Percentiles rank a stretch among this genome's conserved stretches.
Evolutionary conservation across 2,113 vertebrate genomes (phyloP).

Genomic region (Panthera leo): DNA sequence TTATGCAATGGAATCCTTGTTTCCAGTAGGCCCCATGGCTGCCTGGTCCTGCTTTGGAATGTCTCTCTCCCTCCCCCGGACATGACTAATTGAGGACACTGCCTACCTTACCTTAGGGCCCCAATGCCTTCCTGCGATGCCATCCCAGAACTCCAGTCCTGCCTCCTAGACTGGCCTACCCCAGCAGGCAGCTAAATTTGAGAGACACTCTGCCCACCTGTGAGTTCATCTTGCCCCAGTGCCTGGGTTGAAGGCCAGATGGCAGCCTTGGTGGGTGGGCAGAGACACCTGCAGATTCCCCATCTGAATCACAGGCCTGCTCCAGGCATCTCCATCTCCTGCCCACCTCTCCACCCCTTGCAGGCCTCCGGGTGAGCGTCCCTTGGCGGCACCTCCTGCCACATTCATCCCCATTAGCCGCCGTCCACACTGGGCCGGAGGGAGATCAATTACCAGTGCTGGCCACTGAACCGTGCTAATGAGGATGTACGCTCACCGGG

Average conservation of each 20-base stretch:
- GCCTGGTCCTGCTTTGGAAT: not conserved
- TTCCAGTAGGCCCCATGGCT: not conserved
- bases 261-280: not conserved
- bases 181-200: not conserved
- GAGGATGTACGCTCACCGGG: constrained; percentile 51
- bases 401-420: constrained; percentile 75
- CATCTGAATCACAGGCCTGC: not conserved
- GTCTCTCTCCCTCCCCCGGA: no score
- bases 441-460: constrained; percentile 68
- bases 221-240: not conserved
- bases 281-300: not conserved
- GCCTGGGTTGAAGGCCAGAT: no score
- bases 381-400: not conserved
- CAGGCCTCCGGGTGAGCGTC: not conserved
- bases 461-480: constrained; percentile 75
- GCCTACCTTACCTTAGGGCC: not conserved
- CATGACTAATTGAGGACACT: not conserved
- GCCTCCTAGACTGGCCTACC: not conserved
- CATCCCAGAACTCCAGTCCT: not conserved
- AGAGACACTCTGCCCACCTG: not conserved
- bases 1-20: not conserved
- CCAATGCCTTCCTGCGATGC: not conserved
- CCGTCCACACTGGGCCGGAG: constrained; percentile 52
- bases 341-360: not conserved
- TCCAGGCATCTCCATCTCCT: not conserved